Evolutionary conservation across 2,797 vertebrate genomes (phyloP).

Genomic region (Crenuchus spilurus): DNA sequence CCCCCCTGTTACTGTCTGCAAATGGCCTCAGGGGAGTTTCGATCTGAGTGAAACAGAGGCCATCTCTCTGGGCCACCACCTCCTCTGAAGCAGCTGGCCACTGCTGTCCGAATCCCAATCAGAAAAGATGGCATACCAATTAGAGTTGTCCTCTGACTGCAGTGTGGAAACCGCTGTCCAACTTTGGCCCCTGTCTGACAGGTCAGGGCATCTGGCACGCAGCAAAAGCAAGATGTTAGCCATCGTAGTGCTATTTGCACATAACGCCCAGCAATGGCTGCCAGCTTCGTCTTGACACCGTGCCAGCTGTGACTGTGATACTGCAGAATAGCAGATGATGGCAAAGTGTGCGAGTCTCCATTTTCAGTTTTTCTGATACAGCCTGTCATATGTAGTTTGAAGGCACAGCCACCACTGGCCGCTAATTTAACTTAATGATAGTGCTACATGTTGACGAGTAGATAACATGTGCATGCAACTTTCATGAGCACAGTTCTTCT

Average conservation of each 20-base stretch:
- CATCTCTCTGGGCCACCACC: slow-evolving; percentile 6
- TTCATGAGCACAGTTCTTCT: slow-evolving; percentile 27
- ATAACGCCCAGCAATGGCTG: not conserved
- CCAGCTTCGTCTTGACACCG: not conserved
- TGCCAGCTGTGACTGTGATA: not conserved
- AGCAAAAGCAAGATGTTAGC: not conserved
- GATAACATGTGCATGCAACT: slow-evolving; percentile 47
- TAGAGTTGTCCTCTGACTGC: slow-evolving; percentile 27
- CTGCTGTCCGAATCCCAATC: slow-evolving; percentile 30
- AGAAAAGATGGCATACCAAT: slow-evolving; percentile 46
- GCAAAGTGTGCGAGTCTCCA: slow-evolving; percentile 11
- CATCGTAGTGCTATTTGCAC: slow-evolving; percentile 12
- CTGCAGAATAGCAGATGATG: slow-evolving; percentile 4
- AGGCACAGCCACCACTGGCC: slow-evolving; percentile 7
- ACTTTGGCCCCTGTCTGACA: not conserved
- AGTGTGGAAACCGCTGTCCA: slow-evolving; percentile 3
- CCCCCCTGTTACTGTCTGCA: slow-evolving; percentile 17
- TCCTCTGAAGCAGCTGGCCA: slow-evolving; percentile 27
- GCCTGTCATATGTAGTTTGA: slow-evolving; percentile 42
- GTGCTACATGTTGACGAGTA: slow-evolving; percentile 29
- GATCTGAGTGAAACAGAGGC: slow-evolving; percentile 17
- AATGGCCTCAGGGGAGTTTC: slow-evolving; percentile 31
- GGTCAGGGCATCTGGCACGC: not conserved
- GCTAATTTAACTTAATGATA: slow-evolving; percentile 46
- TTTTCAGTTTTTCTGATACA: slow-evolving; percentile 12